Conservation (phyloP, 2,888 invertebrate genomes). For the Apoda limacodes region DNA sequence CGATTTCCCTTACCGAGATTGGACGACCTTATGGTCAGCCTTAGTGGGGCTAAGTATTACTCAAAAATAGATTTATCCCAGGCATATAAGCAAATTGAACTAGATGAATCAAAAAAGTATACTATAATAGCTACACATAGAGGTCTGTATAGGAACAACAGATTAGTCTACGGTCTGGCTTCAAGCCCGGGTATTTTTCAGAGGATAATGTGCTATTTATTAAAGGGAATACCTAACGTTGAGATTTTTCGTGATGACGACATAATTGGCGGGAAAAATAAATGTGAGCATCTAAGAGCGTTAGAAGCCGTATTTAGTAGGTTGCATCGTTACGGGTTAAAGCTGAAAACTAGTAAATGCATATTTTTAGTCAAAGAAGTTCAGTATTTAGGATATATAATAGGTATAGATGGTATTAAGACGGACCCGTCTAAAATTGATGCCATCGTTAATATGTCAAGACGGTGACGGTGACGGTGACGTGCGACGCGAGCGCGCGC, state of each 20-base stretch:
- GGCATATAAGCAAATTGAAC: constrained; percentile 4
- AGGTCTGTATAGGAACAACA: constrained; percentile 1
- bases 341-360: too few species aligned
- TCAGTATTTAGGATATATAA: too few species aligned
- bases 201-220: background rate
- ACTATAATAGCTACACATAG: constrained; percentile 7
- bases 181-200: constrained; percentile 17
- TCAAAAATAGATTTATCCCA: constrained; percentile 8
- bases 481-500: constrained; percentile 10
- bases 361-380: too few species aligned
- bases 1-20: constrained; percentile 5
- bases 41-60: background rate
- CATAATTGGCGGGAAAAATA: too few species aligned
- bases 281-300: too few species aligned
- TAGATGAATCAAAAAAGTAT: background rate
- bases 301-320: too few species aligned
- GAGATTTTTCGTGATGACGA: too few species aligned
- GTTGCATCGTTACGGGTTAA: too few species aligned
- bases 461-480: too few species aligned
- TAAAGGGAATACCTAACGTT: background rate
- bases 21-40: too few species aligned
- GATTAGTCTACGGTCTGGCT: constrained; percentile 10
- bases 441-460: constrained; percentile 8
- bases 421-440: constrained; percentile 9
- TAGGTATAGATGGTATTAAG: too few species aligned